Evolutionary conservation across 1,140 invertebrate genomes (phyloP).

Genomic region (Drosophila dunni): DNA sequence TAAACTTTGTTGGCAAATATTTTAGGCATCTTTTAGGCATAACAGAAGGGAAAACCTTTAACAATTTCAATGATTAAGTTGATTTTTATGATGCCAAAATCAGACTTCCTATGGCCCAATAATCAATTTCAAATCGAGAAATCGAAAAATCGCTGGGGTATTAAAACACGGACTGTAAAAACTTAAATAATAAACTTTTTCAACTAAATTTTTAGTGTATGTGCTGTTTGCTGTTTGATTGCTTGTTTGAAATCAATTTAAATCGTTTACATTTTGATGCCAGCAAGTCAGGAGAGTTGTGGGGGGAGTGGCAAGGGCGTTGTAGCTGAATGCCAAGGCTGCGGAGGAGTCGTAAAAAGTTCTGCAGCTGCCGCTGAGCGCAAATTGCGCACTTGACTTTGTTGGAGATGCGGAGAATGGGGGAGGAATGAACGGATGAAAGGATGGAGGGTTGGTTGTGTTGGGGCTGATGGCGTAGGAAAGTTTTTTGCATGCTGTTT

Average conservation of each 20-base stretch:
- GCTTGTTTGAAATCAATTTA: conserved; percentile 67
- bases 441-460: conserved; percentile 23
- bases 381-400: conserved; percentile 28
- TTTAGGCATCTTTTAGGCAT: too few species aligned
- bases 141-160: not conserved
- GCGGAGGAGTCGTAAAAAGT: conserved; percentile 36
- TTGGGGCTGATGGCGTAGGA: not conserved
- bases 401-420: not conserved
- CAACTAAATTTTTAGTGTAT: conserved; percentile 22
- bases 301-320: not conserved
- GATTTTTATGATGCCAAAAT: not conserved
- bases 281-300: too few species aligned
- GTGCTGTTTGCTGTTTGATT: conserved; percentile 47
- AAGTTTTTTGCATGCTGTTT: conserved; percentile 44
- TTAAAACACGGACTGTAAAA: conserved; percentile 10
- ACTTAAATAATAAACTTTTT: conserved; percentile 21
- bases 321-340: not conserved
- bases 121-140: conserved; percentile 1
- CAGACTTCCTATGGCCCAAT: not conserved
- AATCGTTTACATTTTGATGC: conserved; percentile 39
- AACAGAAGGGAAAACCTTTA: too few species aligned
- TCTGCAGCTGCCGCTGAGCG: conserved; percentile 13
- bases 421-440: not conserved
- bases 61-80: too few species aligned
- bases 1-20: too few species aligned